phyloP scores from a whole-genome alignment of 1,140 invertebrate genomes.

The Amyelois transitella region DNA sequence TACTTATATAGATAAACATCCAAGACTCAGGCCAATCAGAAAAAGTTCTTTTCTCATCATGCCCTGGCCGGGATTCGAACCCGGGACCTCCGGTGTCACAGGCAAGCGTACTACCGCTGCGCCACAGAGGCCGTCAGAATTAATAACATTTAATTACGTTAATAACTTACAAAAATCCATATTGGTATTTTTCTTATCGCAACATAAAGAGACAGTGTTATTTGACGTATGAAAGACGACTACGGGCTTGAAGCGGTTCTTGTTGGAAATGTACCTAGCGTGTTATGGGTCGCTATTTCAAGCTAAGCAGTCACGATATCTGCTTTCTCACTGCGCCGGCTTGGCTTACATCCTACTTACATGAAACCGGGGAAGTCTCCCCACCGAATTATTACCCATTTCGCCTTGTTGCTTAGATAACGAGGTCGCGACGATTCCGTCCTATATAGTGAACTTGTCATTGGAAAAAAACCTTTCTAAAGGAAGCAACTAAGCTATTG shows the following conservation, averaged over 20 bases:
- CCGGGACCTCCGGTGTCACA: no score
- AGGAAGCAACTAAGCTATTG: conserved; percentile 9
- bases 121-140: no score
- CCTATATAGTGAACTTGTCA: conserved; percentile 2
- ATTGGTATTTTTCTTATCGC: not conserved
- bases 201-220: conserved; percentile 31
- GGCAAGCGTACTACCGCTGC: no score
- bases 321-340: conserved; percentile 21
- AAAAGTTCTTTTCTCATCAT: no score
- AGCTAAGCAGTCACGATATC: conserved; percentile 56
- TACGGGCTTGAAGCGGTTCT: conserved; percentile 41
- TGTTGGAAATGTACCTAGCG: conserved; percentile 46
- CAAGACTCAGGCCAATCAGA: no score
- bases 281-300: conserved; percentile 57
- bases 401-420: conserved; percentile 16
- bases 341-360: conserved; percentile 17
- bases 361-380: conserved; percentile 15
- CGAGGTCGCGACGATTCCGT: conserved; percentile 9
- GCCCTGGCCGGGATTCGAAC: no score
- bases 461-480: conserved; percentile 12
- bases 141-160: not conserved
- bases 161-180: conserved; percentile 48
- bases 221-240: conserved; percentile 51
- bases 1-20: no score
- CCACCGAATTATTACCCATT: conserved; percentile 10